phyloP scores from a whole-genome alignment of 1,140 invertebrate species.

The Drosophila rhopaloa region DNA sequence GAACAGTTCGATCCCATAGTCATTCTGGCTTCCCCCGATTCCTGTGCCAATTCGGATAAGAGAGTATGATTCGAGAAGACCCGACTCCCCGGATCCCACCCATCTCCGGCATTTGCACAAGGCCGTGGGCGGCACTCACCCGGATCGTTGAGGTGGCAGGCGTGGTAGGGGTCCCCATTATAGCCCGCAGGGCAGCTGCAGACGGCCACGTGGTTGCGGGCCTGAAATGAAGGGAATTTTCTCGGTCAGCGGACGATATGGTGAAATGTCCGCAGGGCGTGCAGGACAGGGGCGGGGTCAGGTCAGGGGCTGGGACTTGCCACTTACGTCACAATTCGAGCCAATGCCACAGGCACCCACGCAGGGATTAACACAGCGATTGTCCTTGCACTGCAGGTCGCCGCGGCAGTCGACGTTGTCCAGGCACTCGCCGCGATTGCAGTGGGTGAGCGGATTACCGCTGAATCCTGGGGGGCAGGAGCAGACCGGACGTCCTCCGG shows the following conservation, averaged over 20 bases:
- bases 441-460: conserved; percentile 89
- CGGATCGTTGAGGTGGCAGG: conserved; percentile 87
- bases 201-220: conserved; percentile 91
- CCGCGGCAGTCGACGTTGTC: conserved; percentile 87
- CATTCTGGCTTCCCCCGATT: too few relatives aligned
- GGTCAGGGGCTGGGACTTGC: too few relatives aligned
- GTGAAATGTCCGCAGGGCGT: too few relatives aligned
- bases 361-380: conserved; percentile 91
- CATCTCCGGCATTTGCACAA: neutral
- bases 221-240: conserved; percentile 84
- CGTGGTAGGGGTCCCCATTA: conserved; percentile 91
- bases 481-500: conserved; percentile 88
- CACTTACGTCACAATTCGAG: conserved; percentile 89
- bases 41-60: too few relatives aligned
- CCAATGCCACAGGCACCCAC: conserved; percentile 90
- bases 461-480: conserved; percentile 89
- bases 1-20: too few relatives aligned
- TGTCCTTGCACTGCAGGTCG: conserved; percentile 91
- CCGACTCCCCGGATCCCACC: too few relatives aligned
- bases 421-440: conserved; percentile 88
- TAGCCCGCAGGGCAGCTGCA: conserved; percentile 93
- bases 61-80: too few relatives aligned
- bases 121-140: conserved; percentile 84
- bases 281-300: too few relatives aligned
- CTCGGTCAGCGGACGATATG: too few relatives aligned